Evolutionary conservation across 1,140 invertebrate genomes (phyloP).

Genomic region (Eueides isabella): DNA sequence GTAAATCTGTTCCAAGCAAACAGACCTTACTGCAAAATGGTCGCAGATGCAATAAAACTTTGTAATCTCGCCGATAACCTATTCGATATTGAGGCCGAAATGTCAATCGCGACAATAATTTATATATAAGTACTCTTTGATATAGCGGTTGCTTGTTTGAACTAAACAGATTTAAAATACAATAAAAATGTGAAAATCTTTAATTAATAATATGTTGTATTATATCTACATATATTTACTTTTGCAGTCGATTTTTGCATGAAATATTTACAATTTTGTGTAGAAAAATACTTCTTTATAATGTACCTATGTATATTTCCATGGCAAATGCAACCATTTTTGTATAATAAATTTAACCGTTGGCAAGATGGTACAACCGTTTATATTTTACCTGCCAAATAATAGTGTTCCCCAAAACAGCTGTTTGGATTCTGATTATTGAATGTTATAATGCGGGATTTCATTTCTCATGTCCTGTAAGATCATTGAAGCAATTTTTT

Average conservation of each 20-base stretch:
- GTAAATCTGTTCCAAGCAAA: background rate
- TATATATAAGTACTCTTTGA: constrained; percentile 30
- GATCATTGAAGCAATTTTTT: constrained; percentile 51
- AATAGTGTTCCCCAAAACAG: constrained; percentile 58
- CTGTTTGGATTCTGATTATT: constrained; percentile 54
- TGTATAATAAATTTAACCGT: background rate
- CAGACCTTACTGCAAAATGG: constrained; percentile 6
- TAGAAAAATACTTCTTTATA: too few species aligned
- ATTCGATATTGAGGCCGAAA: constrained; percentile 50
- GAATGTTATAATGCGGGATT: constrained; percentile 47
- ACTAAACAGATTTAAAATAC: background rate
- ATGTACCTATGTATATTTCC: background rate
- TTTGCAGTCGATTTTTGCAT: too few species aligned
- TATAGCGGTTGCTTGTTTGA: constrained; percentile 12
- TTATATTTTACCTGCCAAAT: constrained; percentile 58
- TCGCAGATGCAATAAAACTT: constrained; percentile 38
- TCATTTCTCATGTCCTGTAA: constrained; percentile 44
- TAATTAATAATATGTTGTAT: background rate
- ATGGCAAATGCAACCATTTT: background rate
- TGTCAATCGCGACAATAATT: constrained; percentile 40
- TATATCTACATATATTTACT: too few species aligned
- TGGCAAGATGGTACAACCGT: constrained; percentile 36
- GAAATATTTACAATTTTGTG: too few species aligned
- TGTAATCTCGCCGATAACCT: constrained; percentile 55
- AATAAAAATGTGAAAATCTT: background rate